These are phyloP conservation scores for Psilopsiagon aurifrons DNA, from an alignment of 2,113 vertebrate species.

Conservation along the genomic window DNA sequence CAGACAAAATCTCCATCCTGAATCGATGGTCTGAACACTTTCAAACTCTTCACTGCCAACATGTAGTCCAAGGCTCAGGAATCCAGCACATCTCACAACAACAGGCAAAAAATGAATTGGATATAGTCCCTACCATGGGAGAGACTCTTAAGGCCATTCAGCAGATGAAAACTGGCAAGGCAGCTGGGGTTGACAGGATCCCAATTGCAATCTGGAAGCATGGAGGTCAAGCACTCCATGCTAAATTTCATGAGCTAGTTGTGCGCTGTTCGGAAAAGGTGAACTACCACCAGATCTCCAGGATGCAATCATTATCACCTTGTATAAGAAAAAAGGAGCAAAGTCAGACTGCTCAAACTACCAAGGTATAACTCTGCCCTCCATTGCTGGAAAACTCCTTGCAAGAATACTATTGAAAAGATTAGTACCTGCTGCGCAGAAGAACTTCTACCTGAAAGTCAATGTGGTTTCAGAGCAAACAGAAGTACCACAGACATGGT, in stretches of 20 bases:
- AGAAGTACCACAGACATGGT: background rate
- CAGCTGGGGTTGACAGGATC: background rate
- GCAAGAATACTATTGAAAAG: background rate
- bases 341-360: too few species aligned
- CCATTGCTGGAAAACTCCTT: background rate
- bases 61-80: too few species aligned
- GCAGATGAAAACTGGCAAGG: background rate
- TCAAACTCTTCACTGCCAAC: background rate
- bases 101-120: background rate
- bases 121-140: background rate
- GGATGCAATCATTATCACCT: background rate
- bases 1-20: too few species aligned
- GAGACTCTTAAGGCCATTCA: background rate
- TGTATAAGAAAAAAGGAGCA: too few species aligned
- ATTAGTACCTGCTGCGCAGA: background rate
- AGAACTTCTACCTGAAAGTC: background rate
- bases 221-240: too few species aligned
- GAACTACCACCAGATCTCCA: background rate
- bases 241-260: background rate
- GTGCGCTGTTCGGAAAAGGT: background rate
- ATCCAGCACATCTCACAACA: background rate
- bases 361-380: background rate
- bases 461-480: background rate
- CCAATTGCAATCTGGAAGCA: too few species aligned
- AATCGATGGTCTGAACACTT: background rate